Conservation (phyloP, 1,140 invertebrate species). For the Drosophila mojavensis region DNA sequence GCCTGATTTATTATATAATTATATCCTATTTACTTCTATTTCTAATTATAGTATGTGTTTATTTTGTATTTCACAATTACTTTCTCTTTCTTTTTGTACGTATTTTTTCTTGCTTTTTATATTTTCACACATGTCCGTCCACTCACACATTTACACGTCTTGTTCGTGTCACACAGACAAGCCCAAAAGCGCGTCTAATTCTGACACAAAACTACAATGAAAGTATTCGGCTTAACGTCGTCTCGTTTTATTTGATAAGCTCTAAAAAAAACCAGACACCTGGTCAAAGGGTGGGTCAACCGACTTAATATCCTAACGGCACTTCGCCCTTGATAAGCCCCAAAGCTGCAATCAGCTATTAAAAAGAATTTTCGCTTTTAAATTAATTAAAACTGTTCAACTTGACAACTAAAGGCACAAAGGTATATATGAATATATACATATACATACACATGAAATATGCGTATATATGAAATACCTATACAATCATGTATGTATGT, state of each 20-base stretch:
- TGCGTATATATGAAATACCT: neutral
- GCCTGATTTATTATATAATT: no score
- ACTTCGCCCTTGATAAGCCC: constrained; percentile 39
- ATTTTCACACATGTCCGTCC: no score
- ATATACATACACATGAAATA: constrained; percentile 1
- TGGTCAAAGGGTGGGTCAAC: constrained; percentile 17
- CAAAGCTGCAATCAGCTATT: constrained; percentile 58
- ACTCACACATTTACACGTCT: neutral
- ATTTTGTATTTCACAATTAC: no score
- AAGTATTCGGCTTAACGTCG: neutral
- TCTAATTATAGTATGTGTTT: no score
- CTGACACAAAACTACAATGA: neutral
- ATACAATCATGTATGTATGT: no score
- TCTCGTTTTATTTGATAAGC: neutral
- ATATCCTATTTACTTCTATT: no score
- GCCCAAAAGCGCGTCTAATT: neutral
- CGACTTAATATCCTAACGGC: constrained; percentile 28
- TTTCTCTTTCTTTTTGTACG: no score
- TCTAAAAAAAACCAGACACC: neutral
- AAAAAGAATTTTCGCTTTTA: constrained; percentile 60
- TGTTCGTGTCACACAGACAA: neutral
- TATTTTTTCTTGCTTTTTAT: no score
- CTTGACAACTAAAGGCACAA: constrained; percentile 6
- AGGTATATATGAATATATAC: neutral
- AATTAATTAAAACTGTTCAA: constrained; percentile 53